phyloP scores from a whole-genome alignment of 37 sponge, comb jelly and placozoan species.

The Geodia barretti region DNA sequence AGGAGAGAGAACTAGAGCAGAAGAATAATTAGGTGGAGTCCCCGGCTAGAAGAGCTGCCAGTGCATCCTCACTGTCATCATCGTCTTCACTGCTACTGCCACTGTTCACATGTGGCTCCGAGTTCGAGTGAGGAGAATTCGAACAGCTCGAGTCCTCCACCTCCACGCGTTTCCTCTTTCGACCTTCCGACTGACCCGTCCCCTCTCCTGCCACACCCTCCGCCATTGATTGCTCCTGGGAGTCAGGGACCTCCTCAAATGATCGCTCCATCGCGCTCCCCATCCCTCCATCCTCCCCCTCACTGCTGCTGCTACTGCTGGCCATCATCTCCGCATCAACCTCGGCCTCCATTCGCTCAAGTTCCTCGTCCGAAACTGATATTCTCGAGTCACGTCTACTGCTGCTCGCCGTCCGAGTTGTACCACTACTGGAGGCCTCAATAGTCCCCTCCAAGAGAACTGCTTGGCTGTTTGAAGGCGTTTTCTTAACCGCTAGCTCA shows the following conservation, averaged over 20 bases:
- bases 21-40: background rate
- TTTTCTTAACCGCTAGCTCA: background rate
- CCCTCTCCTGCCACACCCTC: background rate
- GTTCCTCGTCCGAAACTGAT: constrained; percentile 75
- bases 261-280: background rate
- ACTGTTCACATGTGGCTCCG: background rate
- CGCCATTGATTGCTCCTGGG: background rate
- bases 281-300: background rate
- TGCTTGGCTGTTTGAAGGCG: background rate
- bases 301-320: constrained; percentile 15
- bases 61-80: constrained; percentile 28
- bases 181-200: background rate
- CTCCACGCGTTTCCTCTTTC: constrained; percentile 18
- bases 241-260: background rate
- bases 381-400: constrained; percentile 29
- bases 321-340: constrained; percentile 76
- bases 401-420: constrained; percentile 1
- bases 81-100: background rate
- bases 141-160: constrained; percentile 24
- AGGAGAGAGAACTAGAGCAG: background rate
- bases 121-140: background rate
- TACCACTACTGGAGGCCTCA: background rate
- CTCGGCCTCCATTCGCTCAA: constrained; percentile 79
- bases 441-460: background rate
- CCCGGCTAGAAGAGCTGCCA: constrained; percentile 1